Conservation (phyloP, 2,888 invertebrate species). For the Lasius fuliginosus region DNA sequence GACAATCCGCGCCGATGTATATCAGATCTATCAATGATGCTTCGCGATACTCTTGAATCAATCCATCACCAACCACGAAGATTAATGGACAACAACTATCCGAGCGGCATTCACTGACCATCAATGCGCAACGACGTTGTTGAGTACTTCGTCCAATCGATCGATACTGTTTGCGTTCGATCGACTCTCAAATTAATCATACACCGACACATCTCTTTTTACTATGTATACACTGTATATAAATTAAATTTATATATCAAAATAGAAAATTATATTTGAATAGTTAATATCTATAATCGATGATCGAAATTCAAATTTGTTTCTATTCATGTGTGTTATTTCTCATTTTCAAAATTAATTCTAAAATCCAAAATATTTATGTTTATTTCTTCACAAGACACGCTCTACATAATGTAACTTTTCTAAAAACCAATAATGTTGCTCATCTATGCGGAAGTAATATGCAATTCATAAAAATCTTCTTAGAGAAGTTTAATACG, state of each 20-base stretch:
- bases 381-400: background rate
- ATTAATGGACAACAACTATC: constrained; percentile 28
- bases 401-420: background rate
- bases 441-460: background rate
- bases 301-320: background rate
- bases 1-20: constrained; percentile 5
- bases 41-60: constrained; percentile 37
- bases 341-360: background rate
- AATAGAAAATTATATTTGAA: background rate
- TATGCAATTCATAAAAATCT: background rate
- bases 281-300: background rate
- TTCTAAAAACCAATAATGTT: background rate
- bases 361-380: background rate
- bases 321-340: background rate
- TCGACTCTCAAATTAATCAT: background rate
- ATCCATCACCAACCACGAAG: constrained; percentile 32
- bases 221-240: background rate
- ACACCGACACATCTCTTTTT: background rate
- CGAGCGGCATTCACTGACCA: background rate
- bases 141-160: constrained; percentile 17
- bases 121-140: constrained; percentile 11
- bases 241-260: background rate
- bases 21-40: constrained; percentile 31
- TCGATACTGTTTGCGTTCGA: constrained; percentile 9
- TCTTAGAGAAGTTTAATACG: background rate